These are phyloP conservation scores for Pseudopipra pipra DNA, from an alignment of 2,113 vertebrate genomes.

Conservation along the genomic window DNA sequence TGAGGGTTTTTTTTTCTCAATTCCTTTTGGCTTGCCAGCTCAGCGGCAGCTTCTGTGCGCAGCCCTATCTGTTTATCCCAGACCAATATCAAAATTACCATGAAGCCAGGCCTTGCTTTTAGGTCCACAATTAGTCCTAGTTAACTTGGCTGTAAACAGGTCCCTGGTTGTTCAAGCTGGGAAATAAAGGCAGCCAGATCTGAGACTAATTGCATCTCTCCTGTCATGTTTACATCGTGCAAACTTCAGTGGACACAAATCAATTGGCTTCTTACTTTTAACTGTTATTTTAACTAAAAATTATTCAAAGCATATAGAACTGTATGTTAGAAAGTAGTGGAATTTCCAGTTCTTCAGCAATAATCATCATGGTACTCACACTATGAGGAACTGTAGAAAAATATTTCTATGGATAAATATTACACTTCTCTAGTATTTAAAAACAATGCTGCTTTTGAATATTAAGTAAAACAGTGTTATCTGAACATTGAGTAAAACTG, in stretches of 20 bases:
- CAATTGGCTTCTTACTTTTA: neutral
- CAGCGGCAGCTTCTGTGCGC: neutral
- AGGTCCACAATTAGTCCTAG: neutral
- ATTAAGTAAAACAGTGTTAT: neutral
- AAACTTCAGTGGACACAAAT: neutral
- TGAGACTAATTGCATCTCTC: neutral
- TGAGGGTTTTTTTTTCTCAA: neutral
- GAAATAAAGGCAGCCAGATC: neutral
- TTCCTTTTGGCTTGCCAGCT: neutral
- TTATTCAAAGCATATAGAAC: neutral
- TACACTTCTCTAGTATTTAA: neutral
- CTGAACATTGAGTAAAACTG: neutral
- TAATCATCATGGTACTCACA: neutral
- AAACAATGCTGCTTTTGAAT: neutral
- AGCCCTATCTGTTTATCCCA: constrained; percentile 4
- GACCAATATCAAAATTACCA: neutral
- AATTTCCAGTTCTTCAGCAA: neutral
- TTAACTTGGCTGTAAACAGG: neutral
- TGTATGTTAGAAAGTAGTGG: neutral
- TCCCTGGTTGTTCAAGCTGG: neutral
- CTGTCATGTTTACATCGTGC: neutral
- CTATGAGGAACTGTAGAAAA: neutral
- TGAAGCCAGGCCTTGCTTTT: neutral
- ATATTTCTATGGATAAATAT: neutral
- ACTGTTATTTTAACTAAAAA: neutral